phyloP scores from a whole-genome alignment of 1,140 invertebrate genomes.

The Euwallacea similis region DNA sequence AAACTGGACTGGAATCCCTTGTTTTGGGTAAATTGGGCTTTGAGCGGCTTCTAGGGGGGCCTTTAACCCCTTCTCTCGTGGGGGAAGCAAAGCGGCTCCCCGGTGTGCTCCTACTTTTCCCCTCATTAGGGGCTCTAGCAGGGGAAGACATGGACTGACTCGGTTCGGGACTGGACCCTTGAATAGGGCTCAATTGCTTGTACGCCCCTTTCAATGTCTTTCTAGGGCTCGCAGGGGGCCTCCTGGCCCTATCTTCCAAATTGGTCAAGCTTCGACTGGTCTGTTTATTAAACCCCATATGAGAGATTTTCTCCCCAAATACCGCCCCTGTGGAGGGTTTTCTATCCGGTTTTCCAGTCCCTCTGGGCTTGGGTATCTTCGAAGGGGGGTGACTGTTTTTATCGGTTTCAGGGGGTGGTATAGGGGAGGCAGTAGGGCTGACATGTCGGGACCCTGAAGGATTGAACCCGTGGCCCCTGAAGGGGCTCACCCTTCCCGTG shows the following conservation, averaged over 20 bases:
- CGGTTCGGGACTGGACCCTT: constrained; percentile 49
- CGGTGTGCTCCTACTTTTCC: constrained; percentile 46
- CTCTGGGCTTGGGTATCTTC: constrained; percentile 42
- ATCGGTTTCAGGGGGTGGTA: constrained; percentile 40
- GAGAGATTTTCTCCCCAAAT: constrained; percentile 43
- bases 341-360: constrained; percentile 9
- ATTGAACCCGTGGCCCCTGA: constrained; percentile 62
- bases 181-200: constrained; percentile 49
- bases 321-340: constrained; percentile 36
- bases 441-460: constrained; percentile 49
- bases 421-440: constrained; percentile 48
- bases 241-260: constrained; percentile 41
- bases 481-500: constrained; percentile 59
- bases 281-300: constrained; percentile 38
- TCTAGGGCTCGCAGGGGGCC: constrained; percentile 43
- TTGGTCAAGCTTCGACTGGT: constrained; percentile 51
- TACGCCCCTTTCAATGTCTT: constrained; percentile 41
- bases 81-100: constrained; percentile 47
- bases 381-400: constrained; percentile 19
- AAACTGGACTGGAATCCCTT: constrained; percentile 45
- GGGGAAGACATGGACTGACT: constrained; percentile 51
- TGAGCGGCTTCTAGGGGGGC: constrained; percentile 39
- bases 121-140: constrained; percentile 37
- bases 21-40: constrained; percentile 38
- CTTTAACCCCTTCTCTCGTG: constrained; percentile 20